Percentiles rank a stretch among this genome's conserved stretches.
Evolutionary conservation across 2,888 invertebrate species (phyloP).

Genomic region (Rambutsinella grinnellia): DNA sequence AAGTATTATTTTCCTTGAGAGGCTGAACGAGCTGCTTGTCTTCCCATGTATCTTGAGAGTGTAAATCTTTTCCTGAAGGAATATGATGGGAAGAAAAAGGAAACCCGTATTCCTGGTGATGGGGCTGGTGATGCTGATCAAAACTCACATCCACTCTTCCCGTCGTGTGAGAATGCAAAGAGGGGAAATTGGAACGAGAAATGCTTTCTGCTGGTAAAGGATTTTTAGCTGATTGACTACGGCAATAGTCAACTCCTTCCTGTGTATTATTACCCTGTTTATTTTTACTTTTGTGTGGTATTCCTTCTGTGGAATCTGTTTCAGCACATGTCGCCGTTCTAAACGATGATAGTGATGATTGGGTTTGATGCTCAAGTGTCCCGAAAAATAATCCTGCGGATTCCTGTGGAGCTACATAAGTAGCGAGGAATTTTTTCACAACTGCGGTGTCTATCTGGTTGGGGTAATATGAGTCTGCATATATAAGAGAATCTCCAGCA

Average conservation of each 20-base stretch:
- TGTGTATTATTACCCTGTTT: conserved; percentile 31
- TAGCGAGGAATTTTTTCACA: conserved; percentile 54
- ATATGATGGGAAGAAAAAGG: neutral
- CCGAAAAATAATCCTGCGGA: conserved; percentile 36
- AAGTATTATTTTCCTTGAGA: conserved; percentile 51
- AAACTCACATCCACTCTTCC: neutral
- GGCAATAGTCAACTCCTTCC: conserved; percentile 20
- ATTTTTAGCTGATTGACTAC: conserved; percentile 52
- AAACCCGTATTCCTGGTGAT: conserved; percentile 9
- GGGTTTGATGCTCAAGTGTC: conserved; percentile 26
- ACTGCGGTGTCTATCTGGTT: conserved; percentile 55
- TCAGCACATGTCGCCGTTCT: neutral
- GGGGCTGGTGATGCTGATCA: conserved; percentile 21
- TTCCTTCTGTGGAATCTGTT: neutral
- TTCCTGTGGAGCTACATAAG: conserved; percentile 45
- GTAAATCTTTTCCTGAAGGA: conserved; percentile 16
- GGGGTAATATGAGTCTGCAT: conserved; percentile 46
- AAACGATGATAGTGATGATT: conserved; percentile 23
- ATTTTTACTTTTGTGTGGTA: conserved; percentile 26
- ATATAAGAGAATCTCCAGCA: too few species aligned
- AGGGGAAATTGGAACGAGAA: conserved; percentile 60
- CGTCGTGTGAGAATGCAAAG: conserved; percentile 9
- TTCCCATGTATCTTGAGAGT: conserved; percentile 36
- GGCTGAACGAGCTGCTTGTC: conserved; percentile 38
- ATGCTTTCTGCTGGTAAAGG: conserved; percentile 2